Conservation (phyloP, 2,888 invertebrate genomes). For the Alviniconcha strummeri region DNA sequence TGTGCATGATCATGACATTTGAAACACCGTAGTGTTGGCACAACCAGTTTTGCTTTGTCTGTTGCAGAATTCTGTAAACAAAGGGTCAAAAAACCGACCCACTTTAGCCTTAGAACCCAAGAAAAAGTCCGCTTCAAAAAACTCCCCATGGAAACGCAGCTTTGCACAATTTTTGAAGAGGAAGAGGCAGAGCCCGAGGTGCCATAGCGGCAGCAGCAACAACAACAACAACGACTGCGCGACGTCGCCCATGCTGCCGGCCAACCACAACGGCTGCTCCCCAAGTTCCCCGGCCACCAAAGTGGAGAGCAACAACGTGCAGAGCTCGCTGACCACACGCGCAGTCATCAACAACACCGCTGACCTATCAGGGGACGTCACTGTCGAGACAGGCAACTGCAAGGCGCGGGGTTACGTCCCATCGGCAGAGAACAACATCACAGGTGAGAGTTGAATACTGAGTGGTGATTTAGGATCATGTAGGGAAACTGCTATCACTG, state of each 20-base stretch:
- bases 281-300: neutral
- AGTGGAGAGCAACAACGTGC: slow-evolving; percentile 20
- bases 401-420: neutral
- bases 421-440: slow-evolving; percentile 22
- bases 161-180: slow-evolving; percentile 65
- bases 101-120: slow-evolving; percentile 34
- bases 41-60: neutral
- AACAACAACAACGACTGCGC: slow-evolving; percentile 62
- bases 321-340: neutral
- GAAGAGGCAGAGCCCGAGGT: slow-evolving; percentile 47
- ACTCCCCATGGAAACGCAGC: slow-evolving; percentile 61
- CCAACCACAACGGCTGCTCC: slow-evolving; percentile 24
- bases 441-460: slow-evolving; percentile 12
- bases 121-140: slow-evolving; percentile 48
- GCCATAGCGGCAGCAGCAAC: slow-evolving; percentile 37
- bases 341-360: slow-evolving; percentile 11
- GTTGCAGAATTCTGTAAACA: slow-evolving; percentile 27
- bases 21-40: too few relatives aligned
- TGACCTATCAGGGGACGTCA: slow-evolving; percentile 13
- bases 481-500: too few relatives aligned
- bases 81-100: slow-evolving; percentile 1
- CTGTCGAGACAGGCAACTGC: slow-evolving; percentile 24
- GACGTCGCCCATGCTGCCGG: slow-evolving; percentile 47
- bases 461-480: too few relatives aligned
- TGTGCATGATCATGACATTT: neutral